Percentiles rank a stretch among this genome's conserved stretches.
phyloP scores from a whole-genome alignment of 2,797 vertebrate species.

The Chrysocyon brachyurus region DNA sequence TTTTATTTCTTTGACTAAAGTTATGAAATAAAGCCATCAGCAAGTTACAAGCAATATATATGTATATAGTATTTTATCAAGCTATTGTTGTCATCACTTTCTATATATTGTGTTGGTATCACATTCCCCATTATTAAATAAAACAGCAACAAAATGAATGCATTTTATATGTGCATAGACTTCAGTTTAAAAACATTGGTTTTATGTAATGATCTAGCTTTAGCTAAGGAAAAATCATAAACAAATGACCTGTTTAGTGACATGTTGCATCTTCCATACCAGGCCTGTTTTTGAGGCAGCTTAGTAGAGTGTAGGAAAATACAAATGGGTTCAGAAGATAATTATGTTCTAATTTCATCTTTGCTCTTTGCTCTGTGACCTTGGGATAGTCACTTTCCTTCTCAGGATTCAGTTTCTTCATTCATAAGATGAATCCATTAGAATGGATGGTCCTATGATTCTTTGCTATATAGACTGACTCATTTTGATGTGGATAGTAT shows the following conservation, averaged over 20 bases:
- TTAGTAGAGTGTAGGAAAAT: background rate
- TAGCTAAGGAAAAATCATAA: background rate
- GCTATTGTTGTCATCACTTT: slow-evolving; percentile 48
- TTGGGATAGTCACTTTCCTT: background rate
- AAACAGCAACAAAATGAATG: slow-evolving; percentile 45
- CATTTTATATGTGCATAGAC: slow-evolving; percentile 10
- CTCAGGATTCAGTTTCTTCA: background rate
- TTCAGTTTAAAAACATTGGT: slow-evolving; percentile 11
- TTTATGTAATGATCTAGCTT: background rate
- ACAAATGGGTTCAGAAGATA: background rate
- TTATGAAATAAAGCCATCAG: slow-evolving; percentile 70
- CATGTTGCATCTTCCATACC: background rate
- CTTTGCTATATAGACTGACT: background rate
- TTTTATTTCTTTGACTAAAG: slow-evolving; percentile 71
- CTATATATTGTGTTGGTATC: background rate
- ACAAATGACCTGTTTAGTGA: background rate
- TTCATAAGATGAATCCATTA: background rate
- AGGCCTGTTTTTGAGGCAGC: background rate
- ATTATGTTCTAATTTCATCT: background rate
- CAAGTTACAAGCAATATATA: slow-evolving; percentile 55
- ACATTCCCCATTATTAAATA: slow-evolving; percentile 61
- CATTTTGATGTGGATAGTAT: background rate
- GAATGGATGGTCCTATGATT: background rate
- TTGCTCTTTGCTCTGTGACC: background rate
- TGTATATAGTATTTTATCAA: slow-evolving; percentile 41